Base-by-base conservation (phyloP, 2,113 vertebrate genomes). In the Pungitius pungitius region DNA sequence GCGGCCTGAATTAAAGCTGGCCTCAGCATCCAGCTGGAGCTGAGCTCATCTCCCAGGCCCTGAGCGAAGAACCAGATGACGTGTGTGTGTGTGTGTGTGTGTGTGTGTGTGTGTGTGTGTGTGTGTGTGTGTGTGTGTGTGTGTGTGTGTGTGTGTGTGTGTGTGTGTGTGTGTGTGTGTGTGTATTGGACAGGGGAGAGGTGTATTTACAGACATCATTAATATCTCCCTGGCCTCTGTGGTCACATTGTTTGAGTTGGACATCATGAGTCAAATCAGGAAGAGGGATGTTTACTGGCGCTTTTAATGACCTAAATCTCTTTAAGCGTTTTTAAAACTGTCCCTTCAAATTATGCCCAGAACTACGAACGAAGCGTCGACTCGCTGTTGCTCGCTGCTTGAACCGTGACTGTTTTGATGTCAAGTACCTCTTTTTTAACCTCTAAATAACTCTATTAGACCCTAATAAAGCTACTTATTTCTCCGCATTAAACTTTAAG, bases 61-160 rank as follows among this genome's bases (percentile, higher is more conserved):
- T 91, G 85, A 93, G 85, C 20, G 77, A 80, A 90, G 88, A 82
- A 91, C 85, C 91, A 91, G 92, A 93, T 90, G 77, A 85, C 65
- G 66, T 71, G 75, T 80, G 13, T 69, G 76, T 75, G 73, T 75
- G 75, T 68, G 39, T 43, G 75, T 84, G 78, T 69, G 66, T 66
- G 63, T 61, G 65, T 79, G 68, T 74, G 47, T 73, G 66, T 72
- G 60, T 71, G 66, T 82, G 81, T 73, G 54, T 56, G 27, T 33
- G 63, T 73, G 73, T 79, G 11, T 68, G 73, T 73, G 69, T 73
- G 77, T 72, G 35, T 49, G 75, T 54, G 72, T 56, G 64, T 61
- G 64, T n/a, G 39, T 58, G 27, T 43, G 52, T 49, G 45, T 37
- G 26, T 74, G 61, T 59, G 35, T 70, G 54, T 81, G 47, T 17